phyloP scores from a whole-genome alignment of 2,888 invertebrate genomes.

The Cryptocephalus moraei region DNA sequence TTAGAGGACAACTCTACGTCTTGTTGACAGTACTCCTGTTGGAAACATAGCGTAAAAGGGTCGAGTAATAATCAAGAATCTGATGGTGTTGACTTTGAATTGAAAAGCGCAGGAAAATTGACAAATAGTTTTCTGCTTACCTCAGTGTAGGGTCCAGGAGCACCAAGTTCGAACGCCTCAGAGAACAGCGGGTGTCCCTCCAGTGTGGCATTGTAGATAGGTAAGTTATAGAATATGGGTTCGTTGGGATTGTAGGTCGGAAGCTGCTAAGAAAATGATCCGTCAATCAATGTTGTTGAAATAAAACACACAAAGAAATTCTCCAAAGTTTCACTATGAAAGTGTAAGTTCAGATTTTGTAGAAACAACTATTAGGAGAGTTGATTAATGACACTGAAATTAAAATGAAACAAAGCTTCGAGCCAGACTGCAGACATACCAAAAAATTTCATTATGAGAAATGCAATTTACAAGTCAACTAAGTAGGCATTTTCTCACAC shows the following conservation, averaged over 20 bases:
- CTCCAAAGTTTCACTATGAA: too few species aligned
- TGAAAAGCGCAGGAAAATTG: too few species aligned
- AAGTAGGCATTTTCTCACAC: too few species aligned
- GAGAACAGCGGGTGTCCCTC: constrained; percentile 23
- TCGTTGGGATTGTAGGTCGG: constrained; percentile 14
- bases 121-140: constrained; percentile 15
- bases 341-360: too few species aligned
- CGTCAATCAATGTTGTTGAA: too few species aligned
- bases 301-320: too few species aligned
- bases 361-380: too few species aligned
- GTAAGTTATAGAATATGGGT: constrained; percentile 29
- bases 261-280: constrained; percentile 9
- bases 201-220: constrained; percentile 27
- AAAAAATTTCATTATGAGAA: too few species aligned
- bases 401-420: too few species aligned
- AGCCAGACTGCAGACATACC: too few species aligned
- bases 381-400: too few species aligned
- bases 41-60: constrained; percentile 11
- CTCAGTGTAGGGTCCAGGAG: constrained; percentile 27
- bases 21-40: constrained; percentile 16
- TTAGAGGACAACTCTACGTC: constrained; percentile 26
- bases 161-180: constrained; percentile 27
- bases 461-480: too few species aligned
- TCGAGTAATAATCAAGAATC: constrained; percentile 8
- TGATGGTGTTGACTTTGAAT: background rate